Evolutionary conservation across 2,113 vertebrate species (phyloP).

Genomic region (Stomatorhinus ivindoensis): DNA sequence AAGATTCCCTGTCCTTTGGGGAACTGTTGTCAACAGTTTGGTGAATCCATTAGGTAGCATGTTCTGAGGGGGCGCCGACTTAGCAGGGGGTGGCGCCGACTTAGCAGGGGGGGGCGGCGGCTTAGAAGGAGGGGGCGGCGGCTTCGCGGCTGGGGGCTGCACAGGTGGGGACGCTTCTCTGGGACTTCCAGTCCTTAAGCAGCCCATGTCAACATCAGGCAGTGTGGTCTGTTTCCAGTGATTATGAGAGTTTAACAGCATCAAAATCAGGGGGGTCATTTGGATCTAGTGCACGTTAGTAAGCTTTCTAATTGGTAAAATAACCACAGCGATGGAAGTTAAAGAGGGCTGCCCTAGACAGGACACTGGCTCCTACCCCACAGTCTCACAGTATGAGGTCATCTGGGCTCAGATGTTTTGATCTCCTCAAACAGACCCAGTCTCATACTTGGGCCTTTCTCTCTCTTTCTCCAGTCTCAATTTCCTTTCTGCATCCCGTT

Average conservation of each 20-base stretch:
- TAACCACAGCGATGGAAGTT: too few relatives aligned
- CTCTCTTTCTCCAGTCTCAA: not conserved
- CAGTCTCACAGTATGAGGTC: slow-evolving; percentile 44
- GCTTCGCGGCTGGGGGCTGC: not conserved
- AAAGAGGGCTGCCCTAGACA: not conserved
- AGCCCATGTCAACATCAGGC: not conserved
- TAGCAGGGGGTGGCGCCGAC: not conserved
- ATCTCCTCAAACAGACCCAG: slow-evolving; percentile 15
- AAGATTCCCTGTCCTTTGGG: not conserved
- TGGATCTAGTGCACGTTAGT: not conserved
- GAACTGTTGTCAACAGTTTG: not conserved
- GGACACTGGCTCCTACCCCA: slow-evolving; percentile 39
- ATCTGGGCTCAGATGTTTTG: slow-evolving; percentile 6
- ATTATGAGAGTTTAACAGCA: not conserved
- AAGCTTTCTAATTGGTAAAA: too few relatives aligned
- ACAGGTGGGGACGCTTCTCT: not conserved
- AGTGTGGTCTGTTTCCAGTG: not conserved
- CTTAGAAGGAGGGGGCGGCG: not conserved
- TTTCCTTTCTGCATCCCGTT: not conserved
- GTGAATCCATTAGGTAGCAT: not conserved
- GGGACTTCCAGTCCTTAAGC: not conserved
- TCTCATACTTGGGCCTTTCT: not conserved
- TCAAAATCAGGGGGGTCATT: not conserved
- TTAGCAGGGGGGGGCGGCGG: too few relatives aligned
- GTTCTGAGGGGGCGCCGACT: not conserved